Base-by-base conservation (phyloP, 2,113 vertebrate genomes). In the Felis chaus region DNA sequence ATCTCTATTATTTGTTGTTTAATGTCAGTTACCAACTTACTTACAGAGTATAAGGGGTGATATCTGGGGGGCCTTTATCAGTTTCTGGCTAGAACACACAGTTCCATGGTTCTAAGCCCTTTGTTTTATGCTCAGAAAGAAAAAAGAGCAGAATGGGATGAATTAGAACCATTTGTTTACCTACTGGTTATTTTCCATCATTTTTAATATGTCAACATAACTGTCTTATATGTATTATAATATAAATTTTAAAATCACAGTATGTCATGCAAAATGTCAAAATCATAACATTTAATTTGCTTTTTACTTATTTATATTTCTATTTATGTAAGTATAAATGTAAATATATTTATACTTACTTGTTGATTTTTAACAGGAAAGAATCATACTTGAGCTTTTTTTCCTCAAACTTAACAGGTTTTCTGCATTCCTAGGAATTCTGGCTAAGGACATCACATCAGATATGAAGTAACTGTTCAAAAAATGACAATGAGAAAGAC, bases 281-380 rank as follows among this genome's bases (percentile, higher is more conserved):
- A n/a, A 65, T 88, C 31, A 23, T 39, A 93, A 74, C 39, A 92
- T 74, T 92, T 68, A 23, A 53, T 69, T 86, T 93, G 3, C n/a
- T 73, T 73, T 86, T 48, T 48, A 55, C 55, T 48, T 76, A 29
- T 50, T 94, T 83, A 92, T 25, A 55, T 2, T 86, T 74, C 71
- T 41, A 73, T 73, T 25, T 13, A 23, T 73, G 36, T 12, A 73
- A 39, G 39, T 41, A 41, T 74, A 27, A 27, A 23, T 36, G 23
- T 12, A 73, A 39, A 25, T 41, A 45, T 45, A 48, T 76, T 15
- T 45, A 29, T 76, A 76, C 39, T 45, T 76, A 76, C 39, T 45
- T 88, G 83, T 89, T 69, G 4, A 82, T 53, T 95, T 96, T 97
- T 79, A 93, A 91, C 12, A 50, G 55, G 15, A 76, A 25, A 48